Base-by-base conservation (phyloP, 37 sponge, comb jelly and placozoan genomes). In the Ianthella basta region DNA sequence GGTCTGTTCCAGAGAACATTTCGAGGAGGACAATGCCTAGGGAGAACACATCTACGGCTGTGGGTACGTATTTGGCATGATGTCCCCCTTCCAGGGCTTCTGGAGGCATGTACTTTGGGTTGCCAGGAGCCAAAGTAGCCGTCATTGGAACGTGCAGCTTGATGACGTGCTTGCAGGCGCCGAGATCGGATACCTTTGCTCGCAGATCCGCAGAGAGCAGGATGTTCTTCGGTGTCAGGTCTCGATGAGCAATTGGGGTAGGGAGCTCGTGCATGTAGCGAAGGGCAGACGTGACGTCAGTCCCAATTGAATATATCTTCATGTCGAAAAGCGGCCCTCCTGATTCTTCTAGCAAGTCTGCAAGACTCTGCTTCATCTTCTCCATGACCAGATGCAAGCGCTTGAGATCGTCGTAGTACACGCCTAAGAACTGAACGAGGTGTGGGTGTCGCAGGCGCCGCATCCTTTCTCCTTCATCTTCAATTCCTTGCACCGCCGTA, bases 121-220 rank as follows among this genome's bases (percentile, higher is more conserved):
- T 80, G 33, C 81, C 81, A 8, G 81, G 81, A 21, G 24, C 27
- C 4, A 24, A 15, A 59, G 81, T 80, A 20, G 61, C 61, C 18
- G 20, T 25, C 23, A 60, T 59, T 16, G 81, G 60, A 23, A 30
- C n/a, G 36, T 59, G 35, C 21, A 80, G 15, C 18, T 80, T 56
- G 14, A 59, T 10, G 13, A 57, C 21, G 35, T 80, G 18, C 61
- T 80, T 80, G 16, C 59, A 56, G 8, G 27, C 81, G 6, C 81
- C 81, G 21, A 80, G 32, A 59, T 80, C 81, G 18, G 81, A 60
- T n/a, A 80, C 15, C 60, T 80, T 80, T 0, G 81, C 81, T 60
- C 36, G 53, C 25, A 56, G 33, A 32, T 56, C 55, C 2, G 4
- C 36, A 16, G 60, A 30, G 38, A 80, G 81, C 33, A 80, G 35